These are phyloP conservation scores for Ophion obscuratus DNA, from an alignment of 2,888 invertebrate genomes.

Conservation along the genomic window DNA sequence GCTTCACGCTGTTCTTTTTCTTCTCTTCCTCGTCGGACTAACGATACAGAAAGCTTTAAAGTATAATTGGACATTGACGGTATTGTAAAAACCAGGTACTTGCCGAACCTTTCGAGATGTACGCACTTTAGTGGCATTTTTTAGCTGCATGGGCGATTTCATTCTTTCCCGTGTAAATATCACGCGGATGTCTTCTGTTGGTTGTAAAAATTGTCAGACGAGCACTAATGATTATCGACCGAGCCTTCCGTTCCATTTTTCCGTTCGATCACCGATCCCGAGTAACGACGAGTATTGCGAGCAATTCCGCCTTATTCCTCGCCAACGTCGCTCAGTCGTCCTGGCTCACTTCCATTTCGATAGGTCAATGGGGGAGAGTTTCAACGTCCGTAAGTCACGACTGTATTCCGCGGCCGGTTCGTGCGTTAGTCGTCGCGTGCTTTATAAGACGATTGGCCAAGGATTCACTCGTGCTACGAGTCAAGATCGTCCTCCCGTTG, in stretches of 20 bases:
- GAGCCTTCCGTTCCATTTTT: neutral
- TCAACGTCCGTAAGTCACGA: neutral
- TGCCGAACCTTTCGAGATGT: constrained; percentile 62
- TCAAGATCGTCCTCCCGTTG: constrained; percentile 95
- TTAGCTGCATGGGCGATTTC: constrained; percentile 22
- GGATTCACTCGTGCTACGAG: constrained; percentile 87
- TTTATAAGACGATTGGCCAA: constrained; percentile 73
- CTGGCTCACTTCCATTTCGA: too few relatives aligned
- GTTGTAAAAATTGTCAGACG: constrained; percentile 1
- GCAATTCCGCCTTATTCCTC: neutral
- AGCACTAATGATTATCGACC: constrained; percentile 28
- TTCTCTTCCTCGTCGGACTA: constrained; percentile 9
- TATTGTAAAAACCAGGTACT: constrained; percentile 66
- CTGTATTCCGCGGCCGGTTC: neutral
- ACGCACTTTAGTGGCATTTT: constrained; percentile 49
- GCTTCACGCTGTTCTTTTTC: neutral
- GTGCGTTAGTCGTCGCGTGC: neutral
- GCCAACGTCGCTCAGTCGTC: neutral
- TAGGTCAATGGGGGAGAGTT: too few relatives aligned
- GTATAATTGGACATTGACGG: constrained; percentile 57
- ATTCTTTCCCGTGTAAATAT: constrained; percentile 4
- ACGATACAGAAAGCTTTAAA: constrained; percentile 53
- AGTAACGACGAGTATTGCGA: constrained; percentile 9
- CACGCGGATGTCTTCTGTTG: neutral
- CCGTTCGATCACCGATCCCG: neutral